Conservation (phyloP, 2,113 vertebrate genomes). For the Dolichotis patagonum region DNA sequence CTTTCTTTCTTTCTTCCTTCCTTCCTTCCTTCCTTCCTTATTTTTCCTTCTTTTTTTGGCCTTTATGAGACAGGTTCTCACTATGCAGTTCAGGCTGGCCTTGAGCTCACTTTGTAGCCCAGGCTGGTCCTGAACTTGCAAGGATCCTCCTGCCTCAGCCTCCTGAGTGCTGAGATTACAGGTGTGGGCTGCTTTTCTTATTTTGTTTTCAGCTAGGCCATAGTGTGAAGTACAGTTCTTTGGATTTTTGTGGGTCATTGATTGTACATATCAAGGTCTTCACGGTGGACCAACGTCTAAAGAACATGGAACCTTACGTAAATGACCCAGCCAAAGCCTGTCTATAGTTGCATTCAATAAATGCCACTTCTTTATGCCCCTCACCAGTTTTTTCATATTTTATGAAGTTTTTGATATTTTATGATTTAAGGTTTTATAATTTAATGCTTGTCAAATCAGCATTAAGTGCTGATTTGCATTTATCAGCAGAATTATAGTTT, state of each 20-base stretch:
- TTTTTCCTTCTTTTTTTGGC: no score
- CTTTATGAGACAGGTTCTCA: neutral
- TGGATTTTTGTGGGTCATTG: neutral
- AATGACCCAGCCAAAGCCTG: neutral
- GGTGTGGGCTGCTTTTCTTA: neutral
- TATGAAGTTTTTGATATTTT: slow-evolving; percentile 16
- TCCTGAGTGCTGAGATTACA: neutral
- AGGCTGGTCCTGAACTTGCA: neutral
- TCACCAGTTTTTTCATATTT: neutral
- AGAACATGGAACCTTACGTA: neutral
- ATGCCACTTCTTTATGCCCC: neutral
- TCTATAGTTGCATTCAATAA: neutral
- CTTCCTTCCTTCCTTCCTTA: no score
- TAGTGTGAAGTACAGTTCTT: neutral
- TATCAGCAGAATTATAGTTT: slow-evolving; percentile 17
- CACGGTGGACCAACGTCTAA: neutral
- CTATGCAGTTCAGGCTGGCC: neutral
- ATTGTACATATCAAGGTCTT: neutral
- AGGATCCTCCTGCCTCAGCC: neutral
- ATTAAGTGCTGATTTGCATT: neutral
- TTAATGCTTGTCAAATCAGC: neutral
- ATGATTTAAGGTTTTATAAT: slow-evolving; percentile 11
- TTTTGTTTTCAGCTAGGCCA: slow-evolving; percentile 47
- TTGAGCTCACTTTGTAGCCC: no score
- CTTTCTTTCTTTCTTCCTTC: no score